phyloP scores from a whole-genome alignment of 2,888 invertebrate species.

The Dasypogon diadema region DNA sequence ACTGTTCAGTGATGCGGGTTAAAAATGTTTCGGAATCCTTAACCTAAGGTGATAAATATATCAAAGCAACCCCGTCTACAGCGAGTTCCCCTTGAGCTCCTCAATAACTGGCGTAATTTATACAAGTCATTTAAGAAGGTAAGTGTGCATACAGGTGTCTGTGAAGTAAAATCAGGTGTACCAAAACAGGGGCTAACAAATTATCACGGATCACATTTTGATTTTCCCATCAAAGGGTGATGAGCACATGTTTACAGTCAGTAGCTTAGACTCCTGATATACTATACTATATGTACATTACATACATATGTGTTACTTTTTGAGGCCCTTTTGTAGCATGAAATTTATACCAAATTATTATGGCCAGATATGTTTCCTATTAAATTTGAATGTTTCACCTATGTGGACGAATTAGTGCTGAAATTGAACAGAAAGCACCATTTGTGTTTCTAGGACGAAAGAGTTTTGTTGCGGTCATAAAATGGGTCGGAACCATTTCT shows the following conservation, averaged over 20 bases:
- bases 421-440: slow-evolving; percentile 24
- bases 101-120: slow-evolving; percentile 41
- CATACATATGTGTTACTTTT: neutral
- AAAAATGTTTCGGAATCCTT: slow-evolving; percentile 55
- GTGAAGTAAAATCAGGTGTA: slow-evolving; percentile 22
- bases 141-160: neutral
- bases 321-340: neutral
- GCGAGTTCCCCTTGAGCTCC: neutral
- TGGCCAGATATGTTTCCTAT: slow-evolving; percentile 41
- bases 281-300: too few species aligned
- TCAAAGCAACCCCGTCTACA: slow-evolving; percentile 43
- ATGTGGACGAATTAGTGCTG: slow-evolving; percentile 33
- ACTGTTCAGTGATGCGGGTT: slow-evolving; percentile 53
- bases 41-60: slow-evolving; percentile 56
- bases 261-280: slow-evolving; percentile 12
- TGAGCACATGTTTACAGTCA: slow-evolving; percentile 49
- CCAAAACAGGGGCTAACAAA: slow-evolving; percentile 28
- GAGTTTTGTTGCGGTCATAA: slow-evolving; percentile 33
- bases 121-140: slow-evolving; percentile 48
- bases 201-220: slow-evolving; percentile 50
- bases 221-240: slow-evolving; percentile 48
- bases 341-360: slow-evolving; percentile 13
- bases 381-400: slow-evolving; percentile 42
- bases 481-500: slow-evolving; percentile 31
- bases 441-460: slow-evolving; percentile 22